Evolutionary conservation across 2,113 vertebrate genomes (phyloP), one percentile per base, ranked within the genome.

Genomic region (Oncorhynchus gorbuscha): DNA sequence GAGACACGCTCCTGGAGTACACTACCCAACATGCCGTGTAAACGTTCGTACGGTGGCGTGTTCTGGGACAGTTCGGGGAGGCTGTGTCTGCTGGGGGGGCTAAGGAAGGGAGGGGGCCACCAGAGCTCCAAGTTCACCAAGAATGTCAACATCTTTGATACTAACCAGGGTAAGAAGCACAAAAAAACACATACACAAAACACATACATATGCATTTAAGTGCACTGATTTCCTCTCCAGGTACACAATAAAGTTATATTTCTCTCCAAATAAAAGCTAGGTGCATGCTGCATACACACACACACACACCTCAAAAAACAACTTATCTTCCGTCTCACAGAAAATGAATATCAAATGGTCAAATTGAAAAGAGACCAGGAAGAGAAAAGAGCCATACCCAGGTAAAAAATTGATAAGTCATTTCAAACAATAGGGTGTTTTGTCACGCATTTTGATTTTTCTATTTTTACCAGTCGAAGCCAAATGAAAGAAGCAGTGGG

Each of bases 91-190:
- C 92, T 99, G 1, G 97, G 97, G 22, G 97, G 97, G 24, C 93
- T 99, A 77, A 90, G 96, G 32, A 97, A 99, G 82, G 97, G 96
- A 0, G 95, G 96, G 5, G 93, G 95, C 79, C 97, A 99, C 91
- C 93, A 96, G 39, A 95, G 94, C 83, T 98, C 98, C 85, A 99
- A 99, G 90, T 99, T 99, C 88, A 96, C 98, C 84, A 95, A 95
- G 90, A 99, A 97, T 0, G 92, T 99, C 90, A 97, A 98, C 14
- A 89, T 97, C 76, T 99, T 98, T 7, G 95, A 99, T 90, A 90
- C 96, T 71, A 95, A 93, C n/a, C 96, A 98, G 88, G 97, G 97
- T 99, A 89, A 70, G 30, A 55, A n/a, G 8, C 20, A n/a, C 20
- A 7, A 64, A 64, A 64, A 74, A 8, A 35, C 16, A 35, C 28